A percentile compares a stretch with the other conserved stretches of the same genome.
phyloP scores from a whole-genome alignment of 1,140 invertebrate genomes.

The Drosophila aff. region DNA sequence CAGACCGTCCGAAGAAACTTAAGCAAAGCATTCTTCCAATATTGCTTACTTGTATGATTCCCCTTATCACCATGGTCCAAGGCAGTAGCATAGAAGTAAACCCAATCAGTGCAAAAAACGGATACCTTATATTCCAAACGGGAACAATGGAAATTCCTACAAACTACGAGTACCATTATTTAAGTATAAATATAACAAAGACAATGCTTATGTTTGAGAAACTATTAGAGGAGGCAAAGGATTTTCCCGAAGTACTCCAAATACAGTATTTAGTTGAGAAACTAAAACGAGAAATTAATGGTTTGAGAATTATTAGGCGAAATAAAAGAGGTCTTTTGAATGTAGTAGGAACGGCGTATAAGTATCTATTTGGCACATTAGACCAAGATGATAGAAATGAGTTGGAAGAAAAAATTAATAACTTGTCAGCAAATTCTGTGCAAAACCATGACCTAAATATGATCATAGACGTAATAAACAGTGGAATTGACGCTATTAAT shows the following conservation, averaged over 20 bases:
- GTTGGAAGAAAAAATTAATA: background rate
- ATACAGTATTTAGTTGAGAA: too few relatives aligned
- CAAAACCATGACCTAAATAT: too few relatives aligned
- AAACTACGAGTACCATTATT: background rate
- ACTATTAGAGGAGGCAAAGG: too few relatives aligned
- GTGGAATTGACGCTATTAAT: too few relatives aligned
- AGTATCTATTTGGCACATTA: too few relatives aligned
- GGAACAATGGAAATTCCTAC: background rate
- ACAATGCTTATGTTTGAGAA: background rate
- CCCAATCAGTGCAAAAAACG: background rate
- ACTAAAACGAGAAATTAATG: too few relatives aligned
- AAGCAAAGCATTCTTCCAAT: background rate
- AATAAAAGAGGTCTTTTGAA: too few relatives aligned
- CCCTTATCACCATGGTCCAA: background rate
- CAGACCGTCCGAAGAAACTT: too few relatives aligned
- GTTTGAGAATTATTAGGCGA: too few relatives aligned
- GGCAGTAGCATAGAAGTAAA: background rate
- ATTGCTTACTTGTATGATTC: background rate
- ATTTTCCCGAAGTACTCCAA: background rate
- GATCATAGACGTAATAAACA: too few relatives aligned
- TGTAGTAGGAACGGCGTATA: too few relatives aligned
- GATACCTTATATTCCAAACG: background rate
- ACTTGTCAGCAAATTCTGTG: background rate
- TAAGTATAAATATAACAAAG: background rate
- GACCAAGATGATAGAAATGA: too few relatives aligned